Base-by-base conservation (phyloP, 2,797 vertebrate species). In the Sebastes minor region DNA sequence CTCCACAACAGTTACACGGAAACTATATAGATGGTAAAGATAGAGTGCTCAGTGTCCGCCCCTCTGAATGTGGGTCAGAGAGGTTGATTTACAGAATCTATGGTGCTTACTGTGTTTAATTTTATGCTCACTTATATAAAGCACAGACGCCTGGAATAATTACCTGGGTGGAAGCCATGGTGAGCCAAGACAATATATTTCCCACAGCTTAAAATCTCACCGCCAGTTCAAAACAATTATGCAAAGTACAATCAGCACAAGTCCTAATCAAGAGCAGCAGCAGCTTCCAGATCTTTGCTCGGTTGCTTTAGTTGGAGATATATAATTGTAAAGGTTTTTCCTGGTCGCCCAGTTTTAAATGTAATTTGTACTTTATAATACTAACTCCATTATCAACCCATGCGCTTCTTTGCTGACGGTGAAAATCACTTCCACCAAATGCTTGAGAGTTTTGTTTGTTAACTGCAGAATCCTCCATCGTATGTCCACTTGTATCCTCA, bases 81-180 rank as follows among this genome's bases (percentile, higher is more conserved):
- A 87, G 90, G 82, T 89, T 81, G 79, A 93, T 87, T 88, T 78
- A 56, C 30, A 78, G 63, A 80, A 80, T 88, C 57, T 81, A 55
- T 80, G 73, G 73, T 80, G 33, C 69, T 71, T 80, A 60, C 59
- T 32, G 38, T 75, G 85, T 84, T 94, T 84, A 53, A 79, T 83
- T 68, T 86, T 22, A 57, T 74, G 56, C 75, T 38, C 23, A n/a
- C 77, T 82, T 86, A 57, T 77, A 22, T 73, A 38, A 67, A 83
- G 49, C 73, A 64, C 3, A 13, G 46, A 13, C 2, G 9, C 16
- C 77, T 83, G 63, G 72, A 81, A 86, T 88, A 82, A 92, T 94
- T 91, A 89, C 83, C 81, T 85, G 64, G 71, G 75, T 80, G 74
- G 65, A 70, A 82, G 60, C 78, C 60, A 74, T 9, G 52, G 9